phyloP scores from a whole-genome alignment of 2,888 invertebrate species.

The Cheiracanthium punctorium region DNA sequence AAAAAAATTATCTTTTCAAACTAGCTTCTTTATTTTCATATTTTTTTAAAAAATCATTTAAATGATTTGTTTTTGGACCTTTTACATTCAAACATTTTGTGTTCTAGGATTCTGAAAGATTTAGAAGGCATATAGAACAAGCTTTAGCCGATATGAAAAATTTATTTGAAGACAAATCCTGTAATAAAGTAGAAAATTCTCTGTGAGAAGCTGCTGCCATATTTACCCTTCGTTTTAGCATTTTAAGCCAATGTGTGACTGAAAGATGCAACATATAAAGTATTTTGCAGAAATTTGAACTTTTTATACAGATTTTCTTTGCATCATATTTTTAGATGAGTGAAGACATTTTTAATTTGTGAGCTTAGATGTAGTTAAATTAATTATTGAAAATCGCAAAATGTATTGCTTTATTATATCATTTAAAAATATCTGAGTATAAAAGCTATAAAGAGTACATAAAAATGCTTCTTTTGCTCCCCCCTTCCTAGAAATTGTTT shows the following conservation, averaged over 20 bases:
- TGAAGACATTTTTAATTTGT: not conserved
- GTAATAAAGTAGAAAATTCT: not conserved
- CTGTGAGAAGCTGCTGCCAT: not conserved
- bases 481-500: too few species aligned
- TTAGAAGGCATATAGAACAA: conserved; percentile 84
- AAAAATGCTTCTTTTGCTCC: too few species aligned
- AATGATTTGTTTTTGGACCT: too few species aligned
- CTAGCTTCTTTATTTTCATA: too few species aligned
- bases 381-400: too few species aligned
- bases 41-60: too few species aligned
- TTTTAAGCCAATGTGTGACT: not conserved
- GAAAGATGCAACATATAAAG: not conserved
- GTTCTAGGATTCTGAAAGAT: conserved; percentile 87
- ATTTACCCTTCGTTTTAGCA: not conserved
- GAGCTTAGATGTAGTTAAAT: not conserved
- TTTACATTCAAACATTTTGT: too few species aligned
- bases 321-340: not conserved
- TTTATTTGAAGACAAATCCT: conserved; percentile 67
- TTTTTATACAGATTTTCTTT: not conserved
- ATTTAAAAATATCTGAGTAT: too few species aligned
- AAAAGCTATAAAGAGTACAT: too few species aligned
- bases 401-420: too few species aligned
- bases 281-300: not conserved
- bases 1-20: too few species aligned
- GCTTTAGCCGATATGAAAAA: conserved; percentile 82